Conservation (phyloP, 2,888 invertebrate genomes). For the Eustalomyia histrio region DNA sequence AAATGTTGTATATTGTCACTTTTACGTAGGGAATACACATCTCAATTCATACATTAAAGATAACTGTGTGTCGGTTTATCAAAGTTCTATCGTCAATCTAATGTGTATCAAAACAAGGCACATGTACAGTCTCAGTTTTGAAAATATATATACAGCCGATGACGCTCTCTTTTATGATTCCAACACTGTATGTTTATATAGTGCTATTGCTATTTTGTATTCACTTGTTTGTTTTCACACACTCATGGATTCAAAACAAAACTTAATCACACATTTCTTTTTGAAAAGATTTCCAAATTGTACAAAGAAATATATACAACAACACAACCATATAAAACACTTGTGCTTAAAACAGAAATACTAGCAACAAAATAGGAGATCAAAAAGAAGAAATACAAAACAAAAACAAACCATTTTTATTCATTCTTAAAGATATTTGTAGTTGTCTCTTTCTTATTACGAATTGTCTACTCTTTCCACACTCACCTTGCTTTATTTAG, state of each 20-base stretch:
- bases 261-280: slow-evolving; percentile 46
- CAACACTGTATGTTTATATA: neutral
- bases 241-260: slow-evolving; percentile 57
- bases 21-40: neutral
- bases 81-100: slow-evolving; percentile 22
- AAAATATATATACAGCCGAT: slow-evolving; percentile 20
- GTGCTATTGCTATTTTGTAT: slow-evolving; percentile 28
- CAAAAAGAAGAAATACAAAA: slow-evolving; percentile 36
- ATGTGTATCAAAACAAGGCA: slow-evolving; percentile 44
- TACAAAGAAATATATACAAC: neutral
- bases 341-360: slow-evolving; percentile 38
- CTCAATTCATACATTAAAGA: neutral
- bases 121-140: slow-evolving; percentile 61
- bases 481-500: slow-evolving; percentile 62
- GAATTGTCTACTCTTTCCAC: slow-evolving; percentile 13
- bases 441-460: slow-evolving; percentile 41
- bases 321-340: slow-evolving; percentile 39
- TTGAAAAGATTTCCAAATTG: slow-evolving; percentile 6
- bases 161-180: slow-evolving; percentile 31
- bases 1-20: neutral
- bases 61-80: neutral
- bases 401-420: slow-evolving; percentile 36
- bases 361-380: slow-evolving; percentile 6
- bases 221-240: slow-evolving; percentile 60
- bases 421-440: slow-evolving; percentile 10